Evolutionary conservation across 1,140 invertebrate species (phyloP), one percentile per base, ranked within the genome.

Genomic region (Brevipalpus yothersi): DNA sequence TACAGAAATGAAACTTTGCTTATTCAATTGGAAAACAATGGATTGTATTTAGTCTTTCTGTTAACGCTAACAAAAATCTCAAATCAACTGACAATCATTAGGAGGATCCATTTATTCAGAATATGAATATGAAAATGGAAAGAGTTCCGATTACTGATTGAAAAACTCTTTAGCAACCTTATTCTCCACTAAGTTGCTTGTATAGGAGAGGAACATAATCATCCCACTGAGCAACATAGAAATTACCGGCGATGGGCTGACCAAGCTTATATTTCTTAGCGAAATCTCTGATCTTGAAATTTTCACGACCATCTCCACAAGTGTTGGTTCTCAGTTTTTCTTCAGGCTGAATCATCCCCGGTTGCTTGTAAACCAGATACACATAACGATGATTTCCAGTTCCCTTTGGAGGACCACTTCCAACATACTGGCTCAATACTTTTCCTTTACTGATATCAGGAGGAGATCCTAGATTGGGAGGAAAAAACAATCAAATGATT

Each of bases 211-310:
- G 86, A 5, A 93, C 87, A 65, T 92, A 94, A 65, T 87, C 82
- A 70, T 95, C 91, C 67, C 75, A 94, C 68, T 88, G 74, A 5
- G 90, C 88, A 69, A 84, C 82, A 65, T 80, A 94, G 67, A 90
- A 83, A 68, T 92, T 94, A 10, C 83, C 88, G 51, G 86, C 86
- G 53, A 93, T 72, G 0, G 86, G 84, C 62, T 80, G 69, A 8
- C 83, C 83, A 15, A 94, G 72, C 0, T 82, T 77, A 66, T 92
- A 85, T 65, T 91, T 91, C 7, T 74, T 68, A 0, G 82, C 83
- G 71, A 94, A 92, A 23, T 83, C 80, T 31, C 72, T 74, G 62
- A 87, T 85, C 7, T 83, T 82, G 67, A 89, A 93, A 5, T 78
- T 76, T 0, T 73, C 80, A 12, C 90, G 79, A 19, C 79, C 75